Conservation (phyloP, 2,113 vertebrate genomes). For the Erythrolamprus reginae region DNA sequence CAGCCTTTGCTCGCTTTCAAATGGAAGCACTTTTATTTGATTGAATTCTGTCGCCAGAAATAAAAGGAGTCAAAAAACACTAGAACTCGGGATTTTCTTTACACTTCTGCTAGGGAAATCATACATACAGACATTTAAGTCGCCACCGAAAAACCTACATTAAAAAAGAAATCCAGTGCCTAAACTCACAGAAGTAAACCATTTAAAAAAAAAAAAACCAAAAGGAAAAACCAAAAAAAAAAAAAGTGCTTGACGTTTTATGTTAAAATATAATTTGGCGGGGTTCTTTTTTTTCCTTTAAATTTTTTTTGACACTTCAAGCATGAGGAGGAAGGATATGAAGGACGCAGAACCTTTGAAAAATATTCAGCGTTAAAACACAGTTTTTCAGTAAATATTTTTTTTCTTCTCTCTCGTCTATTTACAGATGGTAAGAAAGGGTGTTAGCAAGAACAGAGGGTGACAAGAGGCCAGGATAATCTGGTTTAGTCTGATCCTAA, state of each 20-base stretch:
- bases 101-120: conserved; percentile 38
- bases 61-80: conserved; percentile 46
- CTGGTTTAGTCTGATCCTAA: conserved; percentile 12
- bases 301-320: conserved; percentile 51
- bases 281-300: conserved; percentile 45
- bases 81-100: conserved; percentile 40
- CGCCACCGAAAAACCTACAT: conserved; percentile 39
- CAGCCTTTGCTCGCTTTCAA: conserved; percentile 55
- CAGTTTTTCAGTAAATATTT: conserved; percentile 49
- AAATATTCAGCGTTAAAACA: conserved; percentile 52
- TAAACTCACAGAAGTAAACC: conserved; percentile 52
- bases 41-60: conserved; percentile 69
- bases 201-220: accelerated
- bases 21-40: conserved; percentile 69
- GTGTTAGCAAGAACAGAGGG: conserved; percentile 27
- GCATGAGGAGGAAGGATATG: conserved; percentile 45
- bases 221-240: neutral
- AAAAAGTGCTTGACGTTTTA: conserved; percentile 58
- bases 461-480: neutral
- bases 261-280: conserved; percentile 64
- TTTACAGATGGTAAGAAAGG: conserved; percentile 59
- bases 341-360: conserved; percentile 48
- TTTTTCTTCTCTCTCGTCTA: conserved; percentile 35
- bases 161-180: conserved; percentile 52
- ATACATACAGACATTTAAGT: conserved; percentile 41